Evolutionary conservation across 2,888 invertebrate genomes (phyloP).

Genomic region (Gandaritis pyraliata): DNA sequence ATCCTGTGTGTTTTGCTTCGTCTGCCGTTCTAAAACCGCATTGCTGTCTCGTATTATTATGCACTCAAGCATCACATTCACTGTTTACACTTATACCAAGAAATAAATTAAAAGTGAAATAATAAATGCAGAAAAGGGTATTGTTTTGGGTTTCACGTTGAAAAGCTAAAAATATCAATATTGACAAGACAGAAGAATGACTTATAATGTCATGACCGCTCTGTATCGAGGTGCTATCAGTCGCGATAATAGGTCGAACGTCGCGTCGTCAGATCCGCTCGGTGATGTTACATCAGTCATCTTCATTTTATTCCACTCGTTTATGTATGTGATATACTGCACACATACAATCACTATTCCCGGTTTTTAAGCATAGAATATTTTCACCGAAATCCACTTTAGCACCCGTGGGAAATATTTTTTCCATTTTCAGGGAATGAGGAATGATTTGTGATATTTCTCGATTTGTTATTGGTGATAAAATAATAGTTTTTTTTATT

Average conservation of each 20-base stretch:
- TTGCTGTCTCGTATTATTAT: not conserved
- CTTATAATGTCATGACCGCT: slow-evolving; percentile 35
- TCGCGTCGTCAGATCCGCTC: slow-evolving; percentile 23
- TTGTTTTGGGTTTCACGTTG: not conserved
- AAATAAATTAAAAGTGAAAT: not conserved
- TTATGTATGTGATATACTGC: too few species aligned
- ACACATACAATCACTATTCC: too few species aligned
- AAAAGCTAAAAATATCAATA: slow-evolving; percentile 13
- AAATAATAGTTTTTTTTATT: too few species aligned
- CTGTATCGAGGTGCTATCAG: slow-evolving; percentile 32
- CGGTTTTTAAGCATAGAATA: not conserved
- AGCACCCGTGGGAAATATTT: too few species aligned
- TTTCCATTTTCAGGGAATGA: too few species aligned
- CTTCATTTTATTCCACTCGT: not conserved
- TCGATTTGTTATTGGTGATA: too few species aligned
- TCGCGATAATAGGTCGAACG: slow-evolving; percentile 37
- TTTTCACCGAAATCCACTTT: too few species aligned
- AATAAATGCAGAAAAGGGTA: not conserved
- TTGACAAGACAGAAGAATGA: slow-evolving; percentile 34
- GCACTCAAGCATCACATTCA: slow-evolving; percentile 4
- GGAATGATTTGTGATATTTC: too few species aligned
- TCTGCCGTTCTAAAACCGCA: not conserved
- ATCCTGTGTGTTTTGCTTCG: not conserved
- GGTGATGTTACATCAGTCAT: slow-evolving; percentile 12
- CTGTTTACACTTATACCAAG: slow-evolving; percentile 3